Conservation (phyloP, 2,888 invertebrate species). For the Ormyrus labotus region DNA sequence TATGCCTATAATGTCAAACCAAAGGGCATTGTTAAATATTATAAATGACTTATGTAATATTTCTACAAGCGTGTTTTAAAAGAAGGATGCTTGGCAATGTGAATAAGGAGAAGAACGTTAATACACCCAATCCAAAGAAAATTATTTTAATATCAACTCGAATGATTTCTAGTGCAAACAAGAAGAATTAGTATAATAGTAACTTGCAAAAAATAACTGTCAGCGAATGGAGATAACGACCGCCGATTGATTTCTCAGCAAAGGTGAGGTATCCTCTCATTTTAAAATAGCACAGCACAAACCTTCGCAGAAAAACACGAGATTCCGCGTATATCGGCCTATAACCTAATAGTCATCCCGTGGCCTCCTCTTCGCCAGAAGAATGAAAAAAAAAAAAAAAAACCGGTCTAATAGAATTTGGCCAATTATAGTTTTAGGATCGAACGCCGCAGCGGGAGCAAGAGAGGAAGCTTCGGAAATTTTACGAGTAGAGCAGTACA, state of each 20-base stretch:
- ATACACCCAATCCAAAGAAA: too few relatives aligned
- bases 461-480: conserved; percentile 19
- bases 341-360: conserved; percentile 17
- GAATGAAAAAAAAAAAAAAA: not conserved
- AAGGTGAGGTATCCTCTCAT: conserved; percentile 15
- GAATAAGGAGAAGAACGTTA: too few relatives aligned
- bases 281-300: conserved; percentile 14
- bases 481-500: conserved; percentile 12
- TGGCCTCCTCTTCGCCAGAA: conserved; percentile 1
- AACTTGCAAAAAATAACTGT: conserved; percentile 31
- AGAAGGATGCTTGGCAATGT: too few relatives aligned
- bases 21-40: too few relatives aligned
- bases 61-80: too few relatives aligned
- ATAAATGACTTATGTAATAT: too few relatives aligned
- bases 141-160: conserved; percentile 3
- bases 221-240: conserved; percentile 43
- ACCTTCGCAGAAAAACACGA: conserved; percentile 22
- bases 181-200: conserved; percentile 46
- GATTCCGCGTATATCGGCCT: conserved; percentile 42
- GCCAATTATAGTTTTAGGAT: conserved; percentile 65
- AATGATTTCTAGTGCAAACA: conserved; percentile 42
- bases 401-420: conserved; percentile 68
- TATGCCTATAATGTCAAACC: too few relatives aligned
- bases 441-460: conserved; percentile 34
- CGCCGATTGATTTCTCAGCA: conserved; percentile 44